Percentiles rank a stretch among this genome's conserved stretches.
Evolutionary conservation across 2,113 vertebrate genomes (phyloP).

Genomic region (Taurulus bubalis): DNA sequence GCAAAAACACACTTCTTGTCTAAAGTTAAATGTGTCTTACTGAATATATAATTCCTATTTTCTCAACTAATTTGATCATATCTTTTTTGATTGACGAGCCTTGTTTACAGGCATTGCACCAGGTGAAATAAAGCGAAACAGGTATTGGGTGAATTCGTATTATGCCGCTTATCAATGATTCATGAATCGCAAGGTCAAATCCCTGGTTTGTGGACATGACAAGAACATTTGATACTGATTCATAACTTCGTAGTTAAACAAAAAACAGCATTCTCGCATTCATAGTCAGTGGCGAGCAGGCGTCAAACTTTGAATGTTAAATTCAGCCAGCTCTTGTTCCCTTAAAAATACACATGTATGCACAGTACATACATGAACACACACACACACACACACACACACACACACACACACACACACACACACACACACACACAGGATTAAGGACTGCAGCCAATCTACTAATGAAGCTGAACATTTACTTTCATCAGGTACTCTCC

Average conservation of each 20-base stretch:
- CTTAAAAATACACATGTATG: constrained; percentile 20
- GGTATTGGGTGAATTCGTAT: constrained; percentile 48
- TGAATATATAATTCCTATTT: background rate
- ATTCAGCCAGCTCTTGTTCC: constrained; percentile 21
- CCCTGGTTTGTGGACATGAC: constrained; percentile 9
- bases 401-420: constrained; percentile 36
- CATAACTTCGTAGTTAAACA: constrained; percentile 39
- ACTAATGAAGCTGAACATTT: constrained; percentile 88
- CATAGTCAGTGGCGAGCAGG: constrained; percentile 21
- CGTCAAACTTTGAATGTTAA: constrained; percentile 29
- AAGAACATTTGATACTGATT: constrained; percentile 43
- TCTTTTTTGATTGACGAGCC: constrained; percentile 14
- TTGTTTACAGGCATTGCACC: constrained; percentile 33
- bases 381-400: constrained; percentile 25
- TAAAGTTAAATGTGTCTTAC: background rate
- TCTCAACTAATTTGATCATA: background rate
- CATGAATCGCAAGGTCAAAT: constrained; percentile 62
- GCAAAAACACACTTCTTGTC: background rate
- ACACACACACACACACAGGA: constrained; percentile 39
- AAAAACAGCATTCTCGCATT: constrained; percentile 18
- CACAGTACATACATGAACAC: constrained; percentile 24
- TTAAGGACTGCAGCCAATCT: constrained; percentile 90
- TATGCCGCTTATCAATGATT: constrained; percentile 61
- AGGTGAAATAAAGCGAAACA: constrained; percentile 47
- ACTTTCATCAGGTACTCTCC: constrained; percentile 90